These are phyloP conservation scores for Galerucella pusilla DNA, from an alignment of 2,888 invertebrate genomes.

Conservation along the genomic window DNA sequence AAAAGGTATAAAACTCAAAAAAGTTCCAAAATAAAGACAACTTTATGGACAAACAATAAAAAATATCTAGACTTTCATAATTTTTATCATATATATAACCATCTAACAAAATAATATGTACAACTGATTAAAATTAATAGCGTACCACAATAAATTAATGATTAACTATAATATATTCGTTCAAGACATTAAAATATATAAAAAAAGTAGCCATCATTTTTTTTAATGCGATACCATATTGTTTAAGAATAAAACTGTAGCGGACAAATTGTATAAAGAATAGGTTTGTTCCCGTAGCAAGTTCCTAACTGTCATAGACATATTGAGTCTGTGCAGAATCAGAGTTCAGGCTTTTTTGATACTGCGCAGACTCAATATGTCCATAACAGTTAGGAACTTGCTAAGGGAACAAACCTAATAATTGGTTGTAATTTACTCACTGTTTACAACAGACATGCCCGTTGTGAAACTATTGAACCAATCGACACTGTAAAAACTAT, in stretches of 20 bases:
- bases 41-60: conserved; percentile 19
- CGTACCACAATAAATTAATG: conserved; percentile 2
- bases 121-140: conserved; percentile 8
- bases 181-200: background rate
- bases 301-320: too few relatives aligned
- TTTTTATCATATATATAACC: conserved; percentile 7
- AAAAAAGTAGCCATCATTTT: conserved; percentile 4
- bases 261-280: background rate
- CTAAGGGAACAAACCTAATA: background rate
- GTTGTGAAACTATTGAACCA: background rate
- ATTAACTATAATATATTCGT: background rate
- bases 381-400: too few relatives aligned
- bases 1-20: too few relatives aligned
- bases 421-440: background rate
- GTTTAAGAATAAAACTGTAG: background rate
- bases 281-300: too few relatives aligned
- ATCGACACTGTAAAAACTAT: too few relatives aligned
- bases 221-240: conserved; percentile 1
- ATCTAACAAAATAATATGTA: conserved; percentile 8
- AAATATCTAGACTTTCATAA: conserved; percentile 1
- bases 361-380: too few relatives aligned
- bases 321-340: too few relatives aligned
- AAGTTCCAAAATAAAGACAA: conserved; percentile 3
- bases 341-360: too few relatives aligned
- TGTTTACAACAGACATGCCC: background rate